Evolutionary conservation across 2,797 vertebrate species (phyloP).

Genomic region (Amblyopsis hoosieri): DNA sequence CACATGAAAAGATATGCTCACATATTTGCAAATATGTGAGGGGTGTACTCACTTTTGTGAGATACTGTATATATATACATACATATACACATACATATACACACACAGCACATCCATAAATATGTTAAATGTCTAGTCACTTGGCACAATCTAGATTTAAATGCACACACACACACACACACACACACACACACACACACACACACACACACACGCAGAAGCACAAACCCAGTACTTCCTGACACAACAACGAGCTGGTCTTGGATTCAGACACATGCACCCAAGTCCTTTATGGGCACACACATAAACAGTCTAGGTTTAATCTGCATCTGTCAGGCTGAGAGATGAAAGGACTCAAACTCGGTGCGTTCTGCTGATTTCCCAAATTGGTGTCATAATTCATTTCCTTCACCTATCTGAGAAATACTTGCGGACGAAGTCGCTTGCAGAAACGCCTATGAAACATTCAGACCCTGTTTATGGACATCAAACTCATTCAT

Average conservation of each 20-base stretch:
- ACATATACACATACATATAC: neutral
- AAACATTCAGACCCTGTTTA: slow-evolving; percentile 9
- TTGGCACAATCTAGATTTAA: neutral
- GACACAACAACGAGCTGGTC: slow-evolving; percentile 7
- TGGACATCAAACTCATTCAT: slow-evolving; percentile 34
- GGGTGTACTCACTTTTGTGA: too few relatives aligned
- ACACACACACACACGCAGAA: neutral
- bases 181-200: slow-evolving; percentile 1
- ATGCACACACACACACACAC: slow-evolving; percentile 1
- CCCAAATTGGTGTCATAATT: slow-evolving; percentile 37
- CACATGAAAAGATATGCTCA: too few relatives aligned
- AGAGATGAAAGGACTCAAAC: slow-evolving; percentile 39
- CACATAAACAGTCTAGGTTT: slow-evolving; percentile 10
- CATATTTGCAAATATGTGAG: too few relatives aligned
- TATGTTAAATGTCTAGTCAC: neutral
- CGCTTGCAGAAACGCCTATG: slow-evolving; percentile 6
- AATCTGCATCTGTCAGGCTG: slow-evolving; percentile 37
- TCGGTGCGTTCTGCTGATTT: slow-evolving; percentile 19
- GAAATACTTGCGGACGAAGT: slow-evolving; percentile 16
- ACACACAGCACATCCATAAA: neutral
- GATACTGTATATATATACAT: too few relatives aligned
- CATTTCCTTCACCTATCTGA: slow-evolving; percentile 18
- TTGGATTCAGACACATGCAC: slow-evolving; percentile 14
- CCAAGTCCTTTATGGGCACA: neutral
- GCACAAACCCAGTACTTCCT: slow-evolving; percentile 12